Base-by-base conservation (phyloP, 2,113 vertebrate genomes). In the Nothocercus julius region DNA sequence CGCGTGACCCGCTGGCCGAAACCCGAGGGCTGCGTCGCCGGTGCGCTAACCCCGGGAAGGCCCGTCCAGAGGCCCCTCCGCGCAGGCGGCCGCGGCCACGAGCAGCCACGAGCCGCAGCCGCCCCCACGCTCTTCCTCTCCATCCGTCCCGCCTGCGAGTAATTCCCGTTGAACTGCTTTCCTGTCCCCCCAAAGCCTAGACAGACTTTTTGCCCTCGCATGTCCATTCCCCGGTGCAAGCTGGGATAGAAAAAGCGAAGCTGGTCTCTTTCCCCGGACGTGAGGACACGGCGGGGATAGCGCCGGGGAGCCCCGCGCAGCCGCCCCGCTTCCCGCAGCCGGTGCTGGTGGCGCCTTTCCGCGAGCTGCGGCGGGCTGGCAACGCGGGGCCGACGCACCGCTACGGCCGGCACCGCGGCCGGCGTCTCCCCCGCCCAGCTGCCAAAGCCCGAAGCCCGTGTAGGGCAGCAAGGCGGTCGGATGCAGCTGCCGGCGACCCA, bases 381-480 rank as follows among this genome's bases (percentile, higher is more conserved):
- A 61, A 38, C 22, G 14, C 28, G 14, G 30, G 27, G 32, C 8
- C 62, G 40, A 40, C 4, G 20, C 0, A 3, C 1, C 3, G 11
- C 14, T 25, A 51, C 76, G 34, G 19, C 2, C 0, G 15, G 44
- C 15, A 15, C 44, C 44, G 44, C 44, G 44, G 42, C 42, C 13
- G 42, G 42, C 42, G 16, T 44, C 44, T 44, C 15, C 15, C 7
- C 15, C 15, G 15, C 15, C 44, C 44, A 16, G 44, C 44, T 14
- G 44, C 44, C 16, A 44, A 44, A 44, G 14, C 44, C 15, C 44
- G 16, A 45, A 51, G 16, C 10, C 51, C 0, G 11, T 10, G 18
- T 1, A 51, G 24, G 3, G 7, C 25, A 7, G 0, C 4, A 17
- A 61, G 62, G 0, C 2, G 47, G 30, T 38, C 0, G 1, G 45